Base-by-base conservation (phyloP, 2,797 vertebrate species). In the Fistularia commersonii region DNA sequence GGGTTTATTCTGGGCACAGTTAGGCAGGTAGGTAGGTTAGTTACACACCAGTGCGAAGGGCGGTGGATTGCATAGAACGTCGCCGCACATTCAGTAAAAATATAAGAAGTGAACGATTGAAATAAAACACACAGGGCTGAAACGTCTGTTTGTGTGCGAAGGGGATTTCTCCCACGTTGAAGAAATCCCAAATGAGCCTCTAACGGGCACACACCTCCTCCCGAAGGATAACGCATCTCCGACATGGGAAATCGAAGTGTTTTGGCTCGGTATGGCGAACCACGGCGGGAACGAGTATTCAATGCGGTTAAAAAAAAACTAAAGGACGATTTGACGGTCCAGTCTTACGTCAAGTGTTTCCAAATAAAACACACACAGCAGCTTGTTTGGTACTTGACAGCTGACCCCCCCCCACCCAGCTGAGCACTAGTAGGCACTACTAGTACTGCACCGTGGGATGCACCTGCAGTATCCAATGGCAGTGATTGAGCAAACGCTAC, bases 401-500 rank as follows among this genome's bases (percentile, higher is more conserved):
- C 39, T 66, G 14, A 84, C 72, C 62, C 68, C 47, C 72, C 61
- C 74, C 74, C 65, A n/a, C n/a, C 61, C 83, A 79, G 72, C 76
- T 83, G 78, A 72, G 53, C 74, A 69, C 69, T 68, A 65, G 44
- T 48, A 60, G 60, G 62, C 79, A 73, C 73, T 74, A 67, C 50
- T 66, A 60, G 40, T 46, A 56, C 32, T 42, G 50, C 53, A 63
- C 62, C 8, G 60, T 32, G 32, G 64, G 41, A 64, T n/a, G n/a
- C n/a, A n/a, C n/a, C n/a, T n/a, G n/a, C n/a, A n/a, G 73, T 67
- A 75, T 56, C 44, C 11, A 73, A 85, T 83, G 89, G 87, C 88
- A 91, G 87, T 90, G 86, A 87, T 87, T 50, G 53, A 75, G n/a
- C n/a, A n/a, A n/a, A n/a, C n/a, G n/a, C 77, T 85, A 76, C 62